Conservation (phyloP, 2,888 invertebrate species). For the Dasypolia templi region DNA sequence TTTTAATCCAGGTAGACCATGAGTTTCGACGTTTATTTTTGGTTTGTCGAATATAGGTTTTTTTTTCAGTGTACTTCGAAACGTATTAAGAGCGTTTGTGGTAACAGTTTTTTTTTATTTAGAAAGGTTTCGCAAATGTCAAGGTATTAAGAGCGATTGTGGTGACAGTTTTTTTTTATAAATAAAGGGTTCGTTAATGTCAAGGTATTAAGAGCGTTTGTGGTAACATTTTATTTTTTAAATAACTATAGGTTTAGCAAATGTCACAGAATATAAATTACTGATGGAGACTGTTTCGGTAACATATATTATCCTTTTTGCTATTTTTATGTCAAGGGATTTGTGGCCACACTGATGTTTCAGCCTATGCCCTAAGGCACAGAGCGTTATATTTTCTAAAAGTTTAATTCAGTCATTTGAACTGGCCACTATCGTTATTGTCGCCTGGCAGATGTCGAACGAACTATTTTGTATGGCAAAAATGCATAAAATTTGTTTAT, state of each 20-base stretch:
- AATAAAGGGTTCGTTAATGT: background rate
- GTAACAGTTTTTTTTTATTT: too few species aligned
- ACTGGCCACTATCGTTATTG: background rate
- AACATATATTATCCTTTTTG: background rate
- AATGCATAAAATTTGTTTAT: too few species aligned
- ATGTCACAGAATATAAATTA: background rate
- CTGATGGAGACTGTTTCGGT: background rate
- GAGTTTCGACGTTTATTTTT: conserved; percentile 14
- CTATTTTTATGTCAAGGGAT: background rate
- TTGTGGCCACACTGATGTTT: background rate
- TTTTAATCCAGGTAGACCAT: conserved; percentile 21
- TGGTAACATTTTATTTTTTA: background rate
- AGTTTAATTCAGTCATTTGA: background rate
- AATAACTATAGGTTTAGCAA: background rate
- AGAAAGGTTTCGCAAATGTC: background rate
- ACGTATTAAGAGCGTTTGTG: background rate
- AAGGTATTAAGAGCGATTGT: background rate
- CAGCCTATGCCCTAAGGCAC: too few species aligned
- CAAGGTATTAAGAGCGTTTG: background rate
- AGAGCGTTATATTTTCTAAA: background rate
- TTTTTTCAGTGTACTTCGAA: too few species aligned
- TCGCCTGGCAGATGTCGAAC: too few species aligned
- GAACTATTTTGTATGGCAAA: too few species aligned
- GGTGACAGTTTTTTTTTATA: too few species aligned
- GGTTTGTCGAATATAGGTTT: background rate